Evolutionary conservation across 2,797 vertebrate species (phyloP).

Genomic region (Siniperca scherzeri): DNA sequence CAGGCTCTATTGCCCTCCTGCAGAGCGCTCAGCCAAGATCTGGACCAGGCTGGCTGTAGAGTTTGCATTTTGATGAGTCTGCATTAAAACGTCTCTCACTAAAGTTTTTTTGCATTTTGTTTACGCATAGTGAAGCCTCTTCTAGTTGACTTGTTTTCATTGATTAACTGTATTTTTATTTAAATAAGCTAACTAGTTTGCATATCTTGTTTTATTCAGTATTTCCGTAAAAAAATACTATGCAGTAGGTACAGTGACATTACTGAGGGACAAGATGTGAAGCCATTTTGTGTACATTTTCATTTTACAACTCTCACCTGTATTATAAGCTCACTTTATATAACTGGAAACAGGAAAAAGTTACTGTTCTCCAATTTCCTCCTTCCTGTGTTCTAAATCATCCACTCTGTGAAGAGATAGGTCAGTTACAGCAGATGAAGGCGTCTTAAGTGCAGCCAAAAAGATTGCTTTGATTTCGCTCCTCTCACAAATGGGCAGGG

Average conservation of each 20-base stretch:
- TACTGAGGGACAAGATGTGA: background rate
- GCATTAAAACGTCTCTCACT: conserved; percentile 7
- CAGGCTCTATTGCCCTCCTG: conserved; percentile 24
- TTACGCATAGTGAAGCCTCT: background rate
- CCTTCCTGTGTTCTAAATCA: conserved; percentile 37
- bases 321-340: conserved; percentile 20
- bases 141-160: background rate
- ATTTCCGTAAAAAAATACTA: background rate
- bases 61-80: conserved; percentile 48
- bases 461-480: conserved; percentile 70
- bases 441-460: conserved; percentile 56
- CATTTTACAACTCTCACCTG: conserved; percentile 6
- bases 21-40: conserved; percentile 30
- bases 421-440: conserved; percentile 55
- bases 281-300: background rate
- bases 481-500: conserved; percentile 44
- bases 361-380: conserved; percentile 25
- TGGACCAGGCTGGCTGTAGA: conserved; percentile 11
- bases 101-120: background rate
- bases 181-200: background rate
- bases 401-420: conserved; percentile 37
- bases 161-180: conserved; percentile 2
- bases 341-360: conserved; percentile 23
- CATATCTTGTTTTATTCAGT: conserved; percentile 2
- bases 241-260: background rate